Evolutionary conservation across 2,113 vertebrate species (phyloP).

Genomic region (Peromyscus maniculatus): DNA sequence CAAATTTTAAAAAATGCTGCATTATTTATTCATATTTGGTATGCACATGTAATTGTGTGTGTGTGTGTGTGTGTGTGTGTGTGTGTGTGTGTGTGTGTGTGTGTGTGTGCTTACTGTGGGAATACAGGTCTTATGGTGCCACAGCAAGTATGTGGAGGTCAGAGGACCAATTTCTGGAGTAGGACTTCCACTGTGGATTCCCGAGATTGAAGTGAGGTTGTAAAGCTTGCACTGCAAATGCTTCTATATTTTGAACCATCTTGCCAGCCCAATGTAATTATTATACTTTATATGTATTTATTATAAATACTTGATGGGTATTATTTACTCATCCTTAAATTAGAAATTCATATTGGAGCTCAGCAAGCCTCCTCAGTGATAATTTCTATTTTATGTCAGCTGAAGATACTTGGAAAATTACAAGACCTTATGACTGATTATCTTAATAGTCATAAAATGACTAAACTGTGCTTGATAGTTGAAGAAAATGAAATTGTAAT

Average conservation of each 20-base stretch:
- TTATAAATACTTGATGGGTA: background rate
- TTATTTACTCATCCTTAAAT: background rate
- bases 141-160: background rate
- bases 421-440: background rate
- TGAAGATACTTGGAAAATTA: background rate
- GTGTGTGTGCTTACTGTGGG: background rate
- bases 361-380: background rate
- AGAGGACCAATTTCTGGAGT: background rate
- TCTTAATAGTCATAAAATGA: background rate
- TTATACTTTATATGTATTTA: background rate
- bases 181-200: background rate
- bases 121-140: background rate
- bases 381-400: background rate
- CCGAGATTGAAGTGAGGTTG: background rate
- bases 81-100: background rate
- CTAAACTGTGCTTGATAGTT: background rate
- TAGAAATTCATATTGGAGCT: background rate
- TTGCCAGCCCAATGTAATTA: background rate
- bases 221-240: background rate
- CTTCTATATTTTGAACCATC: background rate
- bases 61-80: background rate
- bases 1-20: background rate
- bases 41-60: background rate
- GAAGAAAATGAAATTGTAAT: background rate
- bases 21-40: background rate